Evolutionary conservation across 23 tunicate genomes (phyloP).

Genomic region (Trididemnum clinides): DNA sequence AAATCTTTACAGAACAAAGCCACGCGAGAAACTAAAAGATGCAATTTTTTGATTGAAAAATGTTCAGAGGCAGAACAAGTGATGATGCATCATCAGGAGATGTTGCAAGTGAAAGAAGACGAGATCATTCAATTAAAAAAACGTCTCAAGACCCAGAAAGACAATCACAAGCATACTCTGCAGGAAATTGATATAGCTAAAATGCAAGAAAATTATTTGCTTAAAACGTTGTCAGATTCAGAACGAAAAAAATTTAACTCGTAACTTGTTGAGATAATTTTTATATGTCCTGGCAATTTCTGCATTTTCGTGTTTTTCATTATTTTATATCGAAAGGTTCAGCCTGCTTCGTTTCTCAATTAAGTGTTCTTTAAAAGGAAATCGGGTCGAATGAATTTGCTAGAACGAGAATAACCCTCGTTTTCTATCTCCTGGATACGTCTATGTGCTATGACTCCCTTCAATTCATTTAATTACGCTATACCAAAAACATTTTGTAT

Average conservation of each 20-base stretch:
- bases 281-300: too few species aligned
- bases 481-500: too few species aligned
- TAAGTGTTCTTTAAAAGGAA: too few species aligned
- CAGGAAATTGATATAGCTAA: constrained; percentile 76
- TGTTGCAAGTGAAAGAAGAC: constrained; percentile 46
- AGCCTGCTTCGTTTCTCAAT: too few species aligned
- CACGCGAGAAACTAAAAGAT: constrained; percentile 63
- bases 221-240: constrained; percentile 58
- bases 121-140: constrained; percentile 67
- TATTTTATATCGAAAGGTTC: too few species aligned
- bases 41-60: constrained; percentile 61
- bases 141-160: constrained; percentile 59
- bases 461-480: too few species aligned
- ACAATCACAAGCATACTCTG: constrained; percentile 55
- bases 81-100: constrained; percentile 38
- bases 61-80: constrained; percentile 51
- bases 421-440: too few species aligned
- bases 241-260: constrained; percentile 6
- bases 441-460: too few species aligned
- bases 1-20: constrained; percentile 52
- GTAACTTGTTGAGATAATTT: too few species aligned
- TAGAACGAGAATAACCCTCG: too few species aligned
- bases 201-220: constrained; percentile 78
- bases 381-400: too few species aligned
- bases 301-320: too few species aligned